Conservation (phyloP, 2,888 invertebrate genomes). For the Carterocephalus palaemon region DNA sequence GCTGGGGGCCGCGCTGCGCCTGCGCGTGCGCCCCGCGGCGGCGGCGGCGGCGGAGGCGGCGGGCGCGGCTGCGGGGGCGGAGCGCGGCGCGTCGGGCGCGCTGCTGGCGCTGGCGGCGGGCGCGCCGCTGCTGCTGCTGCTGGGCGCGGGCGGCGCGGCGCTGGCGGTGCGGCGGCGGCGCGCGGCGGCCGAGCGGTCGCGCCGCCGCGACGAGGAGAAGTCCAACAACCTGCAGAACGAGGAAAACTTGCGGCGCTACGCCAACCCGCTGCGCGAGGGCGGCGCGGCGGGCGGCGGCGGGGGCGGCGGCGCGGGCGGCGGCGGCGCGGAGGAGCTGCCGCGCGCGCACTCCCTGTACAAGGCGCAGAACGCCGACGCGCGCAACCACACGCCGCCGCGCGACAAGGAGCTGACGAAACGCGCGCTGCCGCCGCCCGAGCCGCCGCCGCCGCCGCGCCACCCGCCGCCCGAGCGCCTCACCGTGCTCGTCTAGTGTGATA, state of each 20-base stretch:
- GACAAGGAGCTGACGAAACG: conserved; percentile 89
- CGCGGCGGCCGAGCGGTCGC: conserved; percentile 79
- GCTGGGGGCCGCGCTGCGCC: conserved; percentile 60
- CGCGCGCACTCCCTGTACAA: conserved; percentile 86
- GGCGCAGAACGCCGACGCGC: conserved; percentile 90
- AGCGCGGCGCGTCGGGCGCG: conserved; percentile 76
- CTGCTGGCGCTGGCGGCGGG: conserved; percentile 33
- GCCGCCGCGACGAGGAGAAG: conserved; percentile 89
- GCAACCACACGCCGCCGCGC: conserved; percentile 86
- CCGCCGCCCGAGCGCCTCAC: conserved; percentile 66
- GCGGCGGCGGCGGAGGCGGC: conserved; percentile 58
- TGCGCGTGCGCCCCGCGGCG: conserved; percentile 48
- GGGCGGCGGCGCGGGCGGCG: conserved; percentile 74
- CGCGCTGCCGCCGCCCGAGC: conserved; percentile 72
- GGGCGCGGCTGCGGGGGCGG: no score
- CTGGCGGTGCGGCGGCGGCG: conserved; percentile 41
- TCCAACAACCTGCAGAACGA: conserved; percentile 95
- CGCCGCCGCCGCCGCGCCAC: conserved; percentile 52
- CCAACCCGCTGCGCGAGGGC: conserved; percentile 85
- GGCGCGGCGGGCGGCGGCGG: conserved; percentile 75
- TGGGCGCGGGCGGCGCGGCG: conserved; percentile 37
- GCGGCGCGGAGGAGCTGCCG: conserved; percentile 72
- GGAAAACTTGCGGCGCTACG: conserved; percentile 90
- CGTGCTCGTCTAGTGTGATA: conserved; percentile 64
- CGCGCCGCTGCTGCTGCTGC: conserved; percentile 42